Conservation (phyloP, 2,113 vertebrate species). For the Nanorana parkeri region DNA sequence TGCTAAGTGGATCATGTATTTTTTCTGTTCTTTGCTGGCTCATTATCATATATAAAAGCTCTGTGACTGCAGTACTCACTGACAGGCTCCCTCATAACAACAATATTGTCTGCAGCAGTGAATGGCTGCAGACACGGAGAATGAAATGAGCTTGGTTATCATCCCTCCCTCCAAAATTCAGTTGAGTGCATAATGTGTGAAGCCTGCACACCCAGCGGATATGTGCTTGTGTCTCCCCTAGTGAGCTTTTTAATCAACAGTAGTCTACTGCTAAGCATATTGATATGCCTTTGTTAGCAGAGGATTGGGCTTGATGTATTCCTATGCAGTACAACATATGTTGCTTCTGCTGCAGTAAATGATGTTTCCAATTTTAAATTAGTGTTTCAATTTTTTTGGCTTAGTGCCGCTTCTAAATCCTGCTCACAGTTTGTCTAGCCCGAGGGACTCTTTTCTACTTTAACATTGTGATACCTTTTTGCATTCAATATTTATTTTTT, state of each 20-base stretch:
- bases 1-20: constrained; percentile 36
- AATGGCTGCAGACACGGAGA: constrained; percentile 60
- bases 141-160: constrained; percentile 64
- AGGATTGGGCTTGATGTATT: constrained; percentile 64
- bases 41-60: constrained; percentile 52
- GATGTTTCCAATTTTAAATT: constrained; percentile 57
- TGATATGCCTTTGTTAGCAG: constrained; percentile 64
- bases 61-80: constrained; percentile 62
- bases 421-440: constrained; percentile 44
- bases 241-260: constrained; percentile 73
- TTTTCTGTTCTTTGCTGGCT: constrained; percentile 14
- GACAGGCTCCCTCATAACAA: constrained; percentile 60
- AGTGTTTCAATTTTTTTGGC: constrained; percentile 52
- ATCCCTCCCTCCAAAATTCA: constrained; percentile 64
- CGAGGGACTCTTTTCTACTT: constrained; percentile 19
- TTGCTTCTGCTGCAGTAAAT: constrained; percentile 57
- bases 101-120: constrained; percentile 60
- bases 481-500: constrained; percentile 9
- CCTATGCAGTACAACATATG: constrained; percentile 42
- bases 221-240: constrained; percentile 67
- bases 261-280: constrained; percentile 66
- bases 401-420: constrained; percentile 36
- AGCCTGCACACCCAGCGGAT: constrained; percentile 61
- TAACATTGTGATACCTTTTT: constrained; percentile 11
- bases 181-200: constrained; percentile 65